phyloP scores from a whole-genome alignment of 30 jellyfish, hydroid and myxozoan species.

The Rhopilema esculentum region DNA sequence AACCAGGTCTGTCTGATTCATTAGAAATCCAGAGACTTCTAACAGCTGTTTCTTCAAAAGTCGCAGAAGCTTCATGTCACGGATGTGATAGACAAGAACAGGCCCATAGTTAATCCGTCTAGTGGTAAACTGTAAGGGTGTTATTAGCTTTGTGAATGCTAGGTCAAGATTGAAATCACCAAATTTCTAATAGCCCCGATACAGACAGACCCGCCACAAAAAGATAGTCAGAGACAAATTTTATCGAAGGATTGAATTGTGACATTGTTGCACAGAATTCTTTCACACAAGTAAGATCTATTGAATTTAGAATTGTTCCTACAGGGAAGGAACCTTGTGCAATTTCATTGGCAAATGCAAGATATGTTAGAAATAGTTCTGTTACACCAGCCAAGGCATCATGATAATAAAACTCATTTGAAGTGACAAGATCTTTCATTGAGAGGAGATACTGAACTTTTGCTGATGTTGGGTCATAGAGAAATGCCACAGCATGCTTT shows the following conservation, averaged over 20 bases:
- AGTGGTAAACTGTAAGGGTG: slow-evolving; percentile 27
- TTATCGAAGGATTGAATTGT: slow-evolving; percentile 15
- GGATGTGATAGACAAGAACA: slow-evolving; percentile 25
- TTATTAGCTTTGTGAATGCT: background rate
- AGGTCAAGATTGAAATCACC: slow-evolving; percentile 24
- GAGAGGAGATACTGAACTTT: slow-evolving; percentile 33
- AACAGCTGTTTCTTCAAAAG: slow-evolving; percentile 13
- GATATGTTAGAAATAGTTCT: slow-evolving; percentile 2
- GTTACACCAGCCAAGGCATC: slow-evolving; percentile 45
- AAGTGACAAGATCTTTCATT: slow-evolving; percentile 57
- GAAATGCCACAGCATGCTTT: slow-evolving; percentile 45
- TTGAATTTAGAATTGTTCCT: no score
- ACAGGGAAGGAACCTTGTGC: no score
- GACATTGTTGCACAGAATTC: background rate
- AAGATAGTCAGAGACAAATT: background rate
- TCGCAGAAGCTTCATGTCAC: slow-evolving; percentile 37
- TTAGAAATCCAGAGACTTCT: slow-evolving; percentile 28
- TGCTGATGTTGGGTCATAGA: slow-evolving; percentile 22
- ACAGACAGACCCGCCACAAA: slow-evolving; percentile 8
- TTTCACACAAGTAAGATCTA: no score
- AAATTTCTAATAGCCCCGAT: background rate
- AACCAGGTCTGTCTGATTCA: slow-evolving; percentile 37
- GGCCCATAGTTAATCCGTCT: slow-evolving; percentile 52
- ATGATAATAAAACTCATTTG: slow-evolving; percentile 36
- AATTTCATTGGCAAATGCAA: no score